phyloP scores from a whole-genome alignment of 2,797 vertebrate species.

The Poecilia velifera region DNA sequence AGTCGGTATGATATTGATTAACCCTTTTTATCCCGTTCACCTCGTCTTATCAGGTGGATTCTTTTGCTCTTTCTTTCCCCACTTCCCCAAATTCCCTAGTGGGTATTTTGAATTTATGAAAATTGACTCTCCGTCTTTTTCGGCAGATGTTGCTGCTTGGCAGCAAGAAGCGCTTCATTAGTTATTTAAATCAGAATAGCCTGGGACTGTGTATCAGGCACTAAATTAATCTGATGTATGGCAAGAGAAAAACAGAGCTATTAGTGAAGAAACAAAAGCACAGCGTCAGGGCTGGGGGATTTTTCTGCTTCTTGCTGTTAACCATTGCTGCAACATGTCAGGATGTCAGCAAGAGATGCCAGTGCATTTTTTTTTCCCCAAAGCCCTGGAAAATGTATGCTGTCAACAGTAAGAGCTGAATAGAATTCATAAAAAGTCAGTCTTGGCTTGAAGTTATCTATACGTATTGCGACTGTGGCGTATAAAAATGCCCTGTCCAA shows the following conservation, averaged over 20 bases:
- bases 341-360: slow-evolving; percentile 23
- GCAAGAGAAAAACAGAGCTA: slow-evolving; percentile 58
- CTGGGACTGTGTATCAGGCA: slow-evolving; percentile 58
- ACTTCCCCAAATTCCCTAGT: slow-evolving; percentile 47
- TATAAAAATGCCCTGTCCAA: slow-evolving; percentile 34
- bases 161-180: slow-evolving; percentile 72
- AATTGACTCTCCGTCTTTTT: slow-evolving; percentile 72
- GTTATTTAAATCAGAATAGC: slow-evolving; percentile 77
- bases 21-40: slow-evolving; percentile 40
- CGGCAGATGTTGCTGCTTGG: slow-evolving; percentile 77
- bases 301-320: slow-evolving; percentile 3
- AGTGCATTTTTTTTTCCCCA: slow-evolving; percentile 6
- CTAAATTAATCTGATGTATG: slow-evolving; percentile 71
- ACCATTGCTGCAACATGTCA: slow-evolving; percentile 23
- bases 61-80: slow-evolving; percentile 26
- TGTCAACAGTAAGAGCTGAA: slow-evolving; percentile 9
- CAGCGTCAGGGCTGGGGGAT: slow-evolving; percentile 33
- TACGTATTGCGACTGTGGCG: neutral
- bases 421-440: slow-evolving; percentile 18
- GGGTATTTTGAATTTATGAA: slow-evolving; percentile 71
- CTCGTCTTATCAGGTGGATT: slow-evolving; percentile 15
- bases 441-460: slow-evolving; percentile 38
- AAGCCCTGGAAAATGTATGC: slow-evolving; percentile 29
- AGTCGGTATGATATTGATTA: slow-evolving; percentile 34
- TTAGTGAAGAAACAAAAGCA: slow-evolving; percentile 64